phyloP scores from a whole-genome alignment of 2,797 vertebrate species.

The Epinephelus awoara region DNA sequence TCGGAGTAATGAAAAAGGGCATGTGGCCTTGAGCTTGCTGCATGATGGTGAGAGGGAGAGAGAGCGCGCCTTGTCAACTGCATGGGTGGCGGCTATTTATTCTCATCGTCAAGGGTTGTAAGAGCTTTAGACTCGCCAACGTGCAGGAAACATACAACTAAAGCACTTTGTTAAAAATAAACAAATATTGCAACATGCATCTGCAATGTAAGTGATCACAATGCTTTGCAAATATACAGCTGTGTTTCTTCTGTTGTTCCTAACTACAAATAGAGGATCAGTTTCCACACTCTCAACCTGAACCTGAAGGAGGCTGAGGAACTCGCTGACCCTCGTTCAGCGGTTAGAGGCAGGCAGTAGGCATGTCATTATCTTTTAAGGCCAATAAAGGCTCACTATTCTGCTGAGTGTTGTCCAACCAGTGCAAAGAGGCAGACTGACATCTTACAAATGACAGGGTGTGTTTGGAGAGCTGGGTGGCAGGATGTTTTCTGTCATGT shows the following conservation, averaged over 20 bases:
- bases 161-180: constrained; percentile 17
- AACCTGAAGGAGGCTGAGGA: constrained; percentile 44
- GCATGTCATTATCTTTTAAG: constrained; percentile 79
- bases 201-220: background rate
- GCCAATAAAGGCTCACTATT: constrained; percentile 74
- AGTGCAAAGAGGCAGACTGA: constrained; percentile 55
- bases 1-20: constrained; percentile 87
- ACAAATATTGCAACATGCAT: background rate
- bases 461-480: constrained; percentile 69
- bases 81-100: constrained; percentile 83
- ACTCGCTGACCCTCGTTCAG: constrained; percentile 69
- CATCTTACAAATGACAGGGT: constrained; percentile 66
- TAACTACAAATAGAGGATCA: constrained; percentile 28
- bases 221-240: constrained; percentile 7
- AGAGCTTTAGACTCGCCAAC: constrained; percentile 1
- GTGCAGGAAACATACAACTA: background rate
- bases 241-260: constrained; percentile 29
- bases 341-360: constrained; percentile 52
- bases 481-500: constrained; percentile 62
- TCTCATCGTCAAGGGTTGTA: constrained; percentile 19
- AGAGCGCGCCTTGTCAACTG: constrained; percentile 73
- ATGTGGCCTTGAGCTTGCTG: constrained; percentile 82
- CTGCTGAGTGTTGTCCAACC: constrained; percentile 61
- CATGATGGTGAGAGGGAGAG: constrained; percentile 69
- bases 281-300: constrained; percentile 46